These are phyloP conservation scores for Seira sanloemensis DNA, from an alignment of 2,888 invertebrate species.

Conservation along the genomic window DNA sequence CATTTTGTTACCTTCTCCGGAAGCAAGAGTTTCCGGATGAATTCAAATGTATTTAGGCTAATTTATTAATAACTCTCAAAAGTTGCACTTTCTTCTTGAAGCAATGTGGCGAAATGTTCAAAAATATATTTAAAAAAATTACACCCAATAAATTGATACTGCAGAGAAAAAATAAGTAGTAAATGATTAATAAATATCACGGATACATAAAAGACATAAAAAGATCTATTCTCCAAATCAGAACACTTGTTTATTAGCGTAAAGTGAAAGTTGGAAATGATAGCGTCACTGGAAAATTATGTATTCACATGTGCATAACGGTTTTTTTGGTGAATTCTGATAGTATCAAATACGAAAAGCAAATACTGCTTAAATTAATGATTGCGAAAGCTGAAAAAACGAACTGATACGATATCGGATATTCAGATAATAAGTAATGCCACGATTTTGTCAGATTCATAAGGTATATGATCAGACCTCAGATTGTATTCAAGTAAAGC, in stretches of 20 bases:
- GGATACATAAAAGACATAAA: conserved; percentile 20
- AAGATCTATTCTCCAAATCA: neutral
- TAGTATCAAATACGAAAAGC: conserved; percentile 9
- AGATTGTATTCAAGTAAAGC: conserved; percentile 55
- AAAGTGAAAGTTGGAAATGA: neutral
- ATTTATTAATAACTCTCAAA: neutral
- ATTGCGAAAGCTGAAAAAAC: conserved; percentile 34
- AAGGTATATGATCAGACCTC: conserved; percentile 44
- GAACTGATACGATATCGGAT: conserved; percentile 14
- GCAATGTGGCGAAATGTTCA: conserved; percentile 19
- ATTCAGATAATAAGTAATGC: conserved; percentile 9
- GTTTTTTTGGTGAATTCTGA: no score
- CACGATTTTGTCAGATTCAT: conserved; percentile 30
- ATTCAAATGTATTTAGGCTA: neutral
- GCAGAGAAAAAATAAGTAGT: neutral
- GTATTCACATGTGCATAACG: no score
- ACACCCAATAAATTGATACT: conserved; percentile 49
- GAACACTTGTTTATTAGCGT: neutral
- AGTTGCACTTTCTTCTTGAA: conserved; percentile 12
- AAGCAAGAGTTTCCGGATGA: neutral
- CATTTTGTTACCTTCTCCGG: neutral
- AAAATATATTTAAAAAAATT: conserved; percentile 39
- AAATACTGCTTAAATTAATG: conserved; percentile 35
- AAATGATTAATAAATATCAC: conserved; percentile 44
- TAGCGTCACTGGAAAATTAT: no score